Evolutionary conservation across 2,113 vertebrate species (phyloP), one percentile per base, ranked within the genome.

Genomic region (Channa maculata): DNA sequence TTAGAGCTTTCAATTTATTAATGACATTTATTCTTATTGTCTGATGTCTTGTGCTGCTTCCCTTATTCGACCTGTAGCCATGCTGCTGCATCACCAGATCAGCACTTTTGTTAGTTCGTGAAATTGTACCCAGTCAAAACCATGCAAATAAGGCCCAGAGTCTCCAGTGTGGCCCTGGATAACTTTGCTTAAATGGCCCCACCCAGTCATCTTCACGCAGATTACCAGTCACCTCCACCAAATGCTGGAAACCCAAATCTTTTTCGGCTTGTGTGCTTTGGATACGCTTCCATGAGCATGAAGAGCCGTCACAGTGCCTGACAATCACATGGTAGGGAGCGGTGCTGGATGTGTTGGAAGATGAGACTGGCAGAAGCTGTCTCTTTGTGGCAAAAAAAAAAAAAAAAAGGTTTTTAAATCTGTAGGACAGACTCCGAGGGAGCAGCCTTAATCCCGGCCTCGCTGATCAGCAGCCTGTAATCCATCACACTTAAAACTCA

Each of bases 401-500:
- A 60, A 6, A 38, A 57, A 2, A 61, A 62, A 75, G 2, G 24
- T 24, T 24, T 24, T 24, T 24, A 24, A 24, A 61, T 62, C 59
- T 61, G 69, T 57, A 24, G 67, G 55, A 61, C 39, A 76, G 58
- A 48, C 37, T 43, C 63, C 11, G 15, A 62, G 80, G 12, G 62
- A 48, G 64, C 55, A 58, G 63, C 61, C 63, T 66, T 76, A 69
- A 84, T 69, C 71, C 67, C 65, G 55, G 72, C 69, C 73, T 86
- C 8, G 36, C 69, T 60, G 75, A 87, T 80, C 75, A 63, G 78
- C 78, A 38, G 78, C 65, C 69, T 82, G 85, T 80, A 83, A 91
- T 92, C 84, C 91, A 92, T 90, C 87, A 91, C 82, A 86, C 86
- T 84, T 86, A 79, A 75, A 81, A 82, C 60, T 83, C 69, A 79